These are phyloP conservation scores for Caenorhabditis sp. DNA, from an alignment of 2,888 invertebrate genomes.

Conservation along the genomic window DNA sequence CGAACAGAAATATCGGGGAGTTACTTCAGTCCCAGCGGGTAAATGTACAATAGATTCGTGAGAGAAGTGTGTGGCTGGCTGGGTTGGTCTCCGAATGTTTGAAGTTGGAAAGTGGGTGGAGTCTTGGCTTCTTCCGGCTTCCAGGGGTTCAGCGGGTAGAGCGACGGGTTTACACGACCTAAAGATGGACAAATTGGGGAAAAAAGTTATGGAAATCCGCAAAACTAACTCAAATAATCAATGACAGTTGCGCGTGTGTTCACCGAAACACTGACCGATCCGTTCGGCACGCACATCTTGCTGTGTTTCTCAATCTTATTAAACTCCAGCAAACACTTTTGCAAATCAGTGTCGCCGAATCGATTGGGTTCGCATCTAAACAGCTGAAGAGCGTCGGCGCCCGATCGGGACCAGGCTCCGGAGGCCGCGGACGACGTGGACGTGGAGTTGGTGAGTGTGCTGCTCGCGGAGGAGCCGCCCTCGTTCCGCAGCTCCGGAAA, in stretches of 20 bases:
- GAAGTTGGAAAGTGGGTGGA: slow-evolving; percentile 87
- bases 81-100: slow-evolving; percentile 84
- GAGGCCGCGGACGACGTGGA: slow-evolving; percentile 13
- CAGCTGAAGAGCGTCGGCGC: slow-evolving; percentile 61
- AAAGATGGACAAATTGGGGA: slow-evolving; percentile 23
- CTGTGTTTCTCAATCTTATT: slow-evolving; percentile 62
- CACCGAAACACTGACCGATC: slow-evolving; percentile 52
- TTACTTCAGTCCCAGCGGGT: slow-evolving; percentile 84
- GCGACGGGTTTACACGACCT: slow-evolving; percentile 90
- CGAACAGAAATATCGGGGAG: not conserved
- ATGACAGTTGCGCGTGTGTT: slow-evolving; percentile 47
- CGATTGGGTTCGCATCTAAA: slow-evolving; percentile 72
- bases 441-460: slow-evolving; percentile 10
- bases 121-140: slow-evolving; percentile 27
- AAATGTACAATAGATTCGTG: slow-evolving; percentile 92
- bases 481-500: slow-evolving; percentile 56
- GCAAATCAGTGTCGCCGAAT: slow-evolving; percentile 71
- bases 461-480: not conserved
- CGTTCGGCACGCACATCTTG: slow-evolving; percentile 63
- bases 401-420: slow-evolving; percentile 31
- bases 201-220: not conserved
- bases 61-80: slow-evolving; percentile 88
- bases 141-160: slow-evolving; percentile 84
- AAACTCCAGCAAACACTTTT: slow-evolving; percentile 71
- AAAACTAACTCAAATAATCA: slow-evolving; percentile 60